Evolutionary conservation across 2,113 vertebrate species (phyloP).

Genomic region (Colius striatus): DNA sequence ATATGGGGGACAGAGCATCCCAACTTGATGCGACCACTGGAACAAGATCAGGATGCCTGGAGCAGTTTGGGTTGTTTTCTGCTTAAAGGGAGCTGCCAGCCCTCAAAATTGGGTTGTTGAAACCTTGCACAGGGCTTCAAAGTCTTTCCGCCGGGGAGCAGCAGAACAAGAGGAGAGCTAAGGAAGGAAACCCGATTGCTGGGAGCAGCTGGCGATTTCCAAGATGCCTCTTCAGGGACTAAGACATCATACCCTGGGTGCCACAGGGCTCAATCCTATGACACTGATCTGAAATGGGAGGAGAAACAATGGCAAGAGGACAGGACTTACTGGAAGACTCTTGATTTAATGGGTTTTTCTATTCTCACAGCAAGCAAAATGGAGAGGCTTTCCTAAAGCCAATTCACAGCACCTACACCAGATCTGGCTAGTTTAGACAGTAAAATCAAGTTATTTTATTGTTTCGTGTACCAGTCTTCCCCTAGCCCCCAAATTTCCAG

Average conservation of each 20-base stretch:
- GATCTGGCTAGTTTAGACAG: not conserved
- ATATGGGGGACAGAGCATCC: not conserved
- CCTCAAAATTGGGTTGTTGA: accelerated
- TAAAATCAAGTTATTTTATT: not conserved
- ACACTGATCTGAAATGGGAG: not conserved
- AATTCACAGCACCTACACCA: not conserved
- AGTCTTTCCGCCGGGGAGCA: not conserved
- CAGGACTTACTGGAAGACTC: not conserved
- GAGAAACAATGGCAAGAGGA: not conserved
- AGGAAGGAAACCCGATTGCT: accelerated
- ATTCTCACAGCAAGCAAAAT: not conserved
- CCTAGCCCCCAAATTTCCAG: not conserved
- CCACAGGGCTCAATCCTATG: not conserved
- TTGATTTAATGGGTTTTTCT: not conserved
- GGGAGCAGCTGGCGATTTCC: accelerated
- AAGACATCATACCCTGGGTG: accelerated
- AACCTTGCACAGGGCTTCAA: not conserved
- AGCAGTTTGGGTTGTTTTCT: not conserved
- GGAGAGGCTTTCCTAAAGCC: not conserved
- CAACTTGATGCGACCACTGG: not conserved
- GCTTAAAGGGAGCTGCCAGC: not conserved
- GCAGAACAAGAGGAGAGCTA: accelerated
- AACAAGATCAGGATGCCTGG: not conserved
- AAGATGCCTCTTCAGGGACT: not conserved
- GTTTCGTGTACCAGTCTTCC: not conserved